phyloP scores from a whole-genome alignment of 1,140 invertebrate species.

The Drosophila albomicans region DNA sequence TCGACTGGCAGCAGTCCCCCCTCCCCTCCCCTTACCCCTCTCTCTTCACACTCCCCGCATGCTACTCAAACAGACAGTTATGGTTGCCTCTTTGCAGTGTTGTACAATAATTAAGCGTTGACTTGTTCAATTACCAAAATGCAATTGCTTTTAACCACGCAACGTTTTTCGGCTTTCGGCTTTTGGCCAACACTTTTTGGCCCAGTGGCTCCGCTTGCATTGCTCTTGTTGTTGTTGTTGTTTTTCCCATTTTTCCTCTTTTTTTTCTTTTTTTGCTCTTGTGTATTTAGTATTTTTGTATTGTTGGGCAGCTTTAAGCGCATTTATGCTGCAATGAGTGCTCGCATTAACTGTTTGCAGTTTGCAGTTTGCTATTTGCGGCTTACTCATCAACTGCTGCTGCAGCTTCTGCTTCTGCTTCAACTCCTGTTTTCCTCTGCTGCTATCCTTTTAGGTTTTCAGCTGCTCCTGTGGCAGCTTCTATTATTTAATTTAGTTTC shows the following conservation, averaged over 20 bases:
- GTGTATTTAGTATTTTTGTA: background rate
- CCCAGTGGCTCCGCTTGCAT: background rate
- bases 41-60: background rate
- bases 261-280: background rate
- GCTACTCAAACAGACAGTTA: slow-evolving; percentile 66
- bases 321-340: slow-evolving; percentile 21
- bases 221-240: background rate
- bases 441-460: background rate
- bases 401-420: background rate
- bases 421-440: background rate
- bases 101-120: slow-evolving; percentile 79
- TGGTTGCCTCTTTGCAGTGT: slow-evolving; percentile 59
- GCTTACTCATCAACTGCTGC: slow-evolving; percentile 9
- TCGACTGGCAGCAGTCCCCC: background rate
- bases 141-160: slow-evolving; percentile 78
- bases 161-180: slow-evolving; percentile 26
- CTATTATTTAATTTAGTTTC: no score
- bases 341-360: slow-evolving; percentile 7
- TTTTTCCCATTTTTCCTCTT: background rate
- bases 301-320: slow-evolving; percentile 25
- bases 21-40: background rate
- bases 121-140: slow-evolving; percentile 82
- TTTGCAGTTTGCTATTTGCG: slow-evolving; percentile 11
- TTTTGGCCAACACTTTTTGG: slow-evolving; percentile 16
- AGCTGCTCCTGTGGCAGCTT: no score